These are phyloP conservation scores for Nothocercus julius DNA, from an alignment of 2,113 vertebrate genomes.

Conservation along the genomic window DNA sequence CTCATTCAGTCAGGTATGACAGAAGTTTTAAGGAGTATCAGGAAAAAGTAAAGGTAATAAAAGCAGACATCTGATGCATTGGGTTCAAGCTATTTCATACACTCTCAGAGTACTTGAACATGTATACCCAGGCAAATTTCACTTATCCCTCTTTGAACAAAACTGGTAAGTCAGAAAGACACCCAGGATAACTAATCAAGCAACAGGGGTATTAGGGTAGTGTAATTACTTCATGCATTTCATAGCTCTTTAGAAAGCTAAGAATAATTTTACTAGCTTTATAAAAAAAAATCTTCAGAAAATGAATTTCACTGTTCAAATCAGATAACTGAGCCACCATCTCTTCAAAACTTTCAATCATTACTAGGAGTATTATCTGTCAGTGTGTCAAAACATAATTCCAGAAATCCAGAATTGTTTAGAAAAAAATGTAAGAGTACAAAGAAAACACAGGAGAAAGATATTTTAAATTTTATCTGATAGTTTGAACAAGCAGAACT, in stretches of 20 bases:
- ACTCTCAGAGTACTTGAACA: accelerated
- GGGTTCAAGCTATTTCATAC: neutral
- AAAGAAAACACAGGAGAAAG: neutral
- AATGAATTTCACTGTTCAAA: neutral
- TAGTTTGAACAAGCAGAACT: conserved; percentile 56
- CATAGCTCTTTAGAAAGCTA: neutral
- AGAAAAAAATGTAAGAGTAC: neutral
- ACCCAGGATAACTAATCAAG: neutral
- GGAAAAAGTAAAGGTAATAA: neutral
- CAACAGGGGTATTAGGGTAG: neutral
- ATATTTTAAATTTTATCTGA: conserved; percentile 52
- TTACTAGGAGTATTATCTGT: neutral
- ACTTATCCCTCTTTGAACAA: neutral
- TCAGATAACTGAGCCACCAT: neutral
- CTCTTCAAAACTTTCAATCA: neutral
- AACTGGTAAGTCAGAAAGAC: neutral
- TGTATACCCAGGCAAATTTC: neutral
- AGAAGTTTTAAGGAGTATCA: neutral
- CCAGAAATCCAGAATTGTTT: neutral
- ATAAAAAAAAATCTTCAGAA: neutral
- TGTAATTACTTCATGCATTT: neutral
- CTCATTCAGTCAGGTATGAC: neutral
- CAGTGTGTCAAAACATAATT: neutral
- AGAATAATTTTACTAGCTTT: neutral
- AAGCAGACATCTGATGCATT: neutral